Evolutionary conservation across 2,888 invertebrate genomes (phyloP), one percentile per base, ranked within the genome.

Genomic region (Oscheius sp.): DNA sequence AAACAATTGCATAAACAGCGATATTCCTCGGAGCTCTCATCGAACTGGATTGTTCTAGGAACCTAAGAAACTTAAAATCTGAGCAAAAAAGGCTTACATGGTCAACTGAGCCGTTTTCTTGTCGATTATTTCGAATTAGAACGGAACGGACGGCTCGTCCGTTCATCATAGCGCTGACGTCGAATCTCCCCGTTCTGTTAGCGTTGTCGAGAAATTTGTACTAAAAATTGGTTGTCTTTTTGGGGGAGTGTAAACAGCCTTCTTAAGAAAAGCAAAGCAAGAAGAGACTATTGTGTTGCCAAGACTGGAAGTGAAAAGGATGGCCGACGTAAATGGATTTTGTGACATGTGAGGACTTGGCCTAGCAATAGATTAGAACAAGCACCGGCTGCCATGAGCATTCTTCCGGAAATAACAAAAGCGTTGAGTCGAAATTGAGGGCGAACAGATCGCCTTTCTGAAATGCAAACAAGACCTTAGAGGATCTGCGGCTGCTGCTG

Each of bases 1-100:
- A 86, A 86, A 70, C 84, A 85, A 52, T 84, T 82, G 72, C 85
- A 85, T 12, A 86, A 73, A 71, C 86, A 85, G 53, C 84, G 76
- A 70, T 85, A 85, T 52, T 80, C 79, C 25, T 83, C 84, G 10
- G 80, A 77, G 29, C 79, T 78, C 55, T 85, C 85, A 67, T 85
- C 85, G 69, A 85, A 85, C 73, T 85, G 84, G 10, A 85, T 78
- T 15, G 80, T 74, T 33, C 77, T 71, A 6, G 83, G 84, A 23
- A 84, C 75, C 76, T 78, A 53, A 33, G 72, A 70, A 65, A 6
- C 20, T 3, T 33, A 31, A 29, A n/a, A 1, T 31, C 12, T 31
- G 17, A n/a, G 25, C 6, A 61, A 2, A 39, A n/a, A 25, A 25
- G 10, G 23, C n/a, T 73, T 58, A 79, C 77, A 34, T 77, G 74